Percentiles rank a stretch among this genome's conserved stretches.
phyloP scores from a whole-genome alignment of 2,888 invertebrate species.

The Trimorus sp. region DNA sequence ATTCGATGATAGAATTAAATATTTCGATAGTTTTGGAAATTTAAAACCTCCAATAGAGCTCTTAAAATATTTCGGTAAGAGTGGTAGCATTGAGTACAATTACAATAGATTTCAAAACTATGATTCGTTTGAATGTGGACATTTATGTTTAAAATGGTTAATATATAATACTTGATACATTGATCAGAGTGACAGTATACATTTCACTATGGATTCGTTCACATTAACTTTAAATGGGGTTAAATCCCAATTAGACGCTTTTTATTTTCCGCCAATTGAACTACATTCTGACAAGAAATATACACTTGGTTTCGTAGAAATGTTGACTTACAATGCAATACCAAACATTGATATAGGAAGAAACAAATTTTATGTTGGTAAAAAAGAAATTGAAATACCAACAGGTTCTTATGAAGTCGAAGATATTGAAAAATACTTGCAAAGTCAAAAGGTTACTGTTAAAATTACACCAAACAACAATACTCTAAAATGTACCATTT shows the following conservation, averaged over 20 bases:
- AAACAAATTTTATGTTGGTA: slow-evolving; percentile 70
- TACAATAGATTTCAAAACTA: slow-evolving; percentile 11
- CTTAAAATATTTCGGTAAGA: background rate
- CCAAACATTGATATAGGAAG: slow-evolving; percentile 74
- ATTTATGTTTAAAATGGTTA: slow-evolving; percentile 28
- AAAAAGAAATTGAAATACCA: slow-evolving; percentile 69
- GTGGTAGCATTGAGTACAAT: slow-evolving; percentile 4
- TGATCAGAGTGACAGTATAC: background rate
- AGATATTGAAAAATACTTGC: slow-evolving; percentile 70
- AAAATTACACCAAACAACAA: too few relatives aligned
- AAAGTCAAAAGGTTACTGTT: too few relatives aligned
- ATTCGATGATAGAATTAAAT: background rate
- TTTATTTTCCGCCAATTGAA: slow-evolving; percentile 37
- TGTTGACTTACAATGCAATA: slow-evolving; percentile 71
- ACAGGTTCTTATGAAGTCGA: slow-evolving; percentile 73
- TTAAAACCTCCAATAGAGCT: too few relatives aligned
- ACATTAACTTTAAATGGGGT: slow-evolving; percentile 11
- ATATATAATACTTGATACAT: slow-evolving; percentile 6
- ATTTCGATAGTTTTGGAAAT: slow-evolving; percentile 39
- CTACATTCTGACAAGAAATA: slow-evolving; percentile 68
- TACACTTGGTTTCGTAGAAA: slow-evolving; percentile 42
- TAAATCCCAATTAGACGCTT: slow-evolving; percentile 10
- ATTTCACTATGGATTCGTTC: slow-evolving; percentile 14
- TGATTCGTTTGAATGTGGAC: slow-evolving; percentile 5
- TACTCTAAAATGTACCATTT: too few relatives aligned